phyloP scores from a whole-genome alignment of 1,140 invertebrate species.

The Nasonia longicornis region DNA sequence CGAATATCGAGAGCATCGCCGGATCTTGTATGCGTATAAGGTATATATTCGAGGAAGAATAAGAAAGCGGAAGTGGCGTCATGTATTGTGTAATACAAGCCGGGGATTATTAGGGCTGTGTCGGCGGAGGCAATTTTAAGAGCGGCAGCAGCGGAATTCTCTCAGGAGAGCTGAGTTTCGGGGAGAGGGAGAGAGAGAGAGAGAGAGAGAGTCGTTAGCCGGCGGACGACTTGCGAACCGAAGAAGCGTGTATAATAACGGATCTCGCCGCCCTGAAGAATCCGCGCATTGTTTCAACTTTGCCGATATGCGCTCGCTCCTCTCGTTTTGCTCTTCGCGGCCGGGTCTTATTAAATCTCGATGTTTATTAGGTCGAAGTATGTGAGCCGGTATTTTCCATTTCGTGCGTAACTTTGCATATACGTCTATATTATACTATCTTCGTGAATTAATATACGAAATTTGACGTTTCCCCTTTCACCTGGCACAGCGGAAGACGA shows the following conservation, averaged over 20 bases:
- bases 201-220: neutral
- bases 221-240: neutral
- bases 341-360: neutral
- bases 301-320: neutral
- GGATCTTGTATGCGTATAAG: neutral
- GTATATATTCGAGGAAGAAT: neutral
- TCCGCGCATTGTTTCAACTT: constrained; percentile 4
- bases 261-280: neutral
- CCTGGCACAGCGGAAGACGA: too few species aligned
- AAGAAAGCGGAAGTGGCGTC: constrained; percentile 21
- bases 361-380: neutral
- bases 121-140: constrained; percentile 12
- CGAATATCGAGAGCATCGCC: neutral
- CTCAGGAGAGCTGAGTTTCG: neutral
- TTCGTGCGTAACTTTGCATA: neutral
- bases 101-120: constrained; percentile 8
- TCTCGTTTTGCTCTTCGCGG: neutral
- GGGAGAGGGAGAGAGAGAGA: neutral
- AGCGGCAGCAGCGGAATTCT: neutral
- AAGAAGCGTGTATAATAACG: neutral
- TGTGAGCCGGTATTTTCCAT: neutral
- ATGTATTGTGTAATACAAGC: constrained; percentile 3
- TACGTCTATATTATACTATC: neutral
- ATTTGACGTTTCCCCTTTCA: too few species aligned
- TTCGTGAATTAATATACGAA: too few species aligned